phyloP scores from a whole-genome alignment of 1,140 invertebrate genomes.

The Aphidius ervi region DNA sequence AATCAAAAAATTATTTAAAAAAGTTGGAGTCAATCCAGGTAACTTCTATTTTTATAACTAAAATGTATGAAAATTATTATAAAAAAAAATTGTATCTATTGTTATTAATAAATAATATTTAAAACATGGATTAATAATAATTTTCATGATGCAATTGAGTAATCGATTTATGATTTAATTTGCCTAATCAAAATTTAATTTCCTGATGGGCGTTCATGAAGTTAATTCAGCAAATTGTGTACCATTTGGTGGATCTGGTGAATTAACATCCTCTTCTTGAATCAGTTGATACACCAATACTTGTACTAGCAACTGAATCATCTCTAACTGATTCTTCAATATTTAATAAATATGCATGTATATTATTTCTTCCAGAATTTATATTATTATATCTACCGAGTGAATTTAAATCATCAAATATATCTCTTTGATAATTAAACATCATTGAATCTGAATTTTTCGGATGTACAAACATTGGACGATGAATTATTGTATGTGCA shows the following conservation, averaged over 20 bases:
- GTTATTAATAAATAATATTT: too few species aligned
- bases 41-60: too few species aligned
- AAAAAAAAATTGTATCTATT: too few species aligned
- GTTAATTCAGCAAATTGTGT: slow-evolving; percentile 45
- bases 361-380: slow-evolving; percentile 45
- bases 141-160: too few species aligned
- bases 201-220: too few species aligned
- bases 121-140: too few species aligned
- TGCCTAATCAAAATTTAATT: too few species aligned
- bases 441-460: slow-evolving; percentile 72
- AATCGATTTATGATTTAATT: too few species aligned
- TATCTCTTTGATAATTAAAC: slow-evolving; percentile 65
- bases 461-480: slow-evolving; percentile 63
- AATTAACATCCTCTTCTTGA: slow-evolving; percentile 31
- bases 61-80: too few species aligned
- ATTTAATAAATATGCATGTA: slow-evolving; percentile 57
- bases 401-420: slow-evolving; percentile 75
- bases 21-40: too few species aligned
- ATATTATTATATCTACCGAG: slow-evolving; percentile 57
- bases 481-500: slow-evolving; percentile 52
- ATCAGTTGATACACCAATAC: slow-evolving; percentile 29
- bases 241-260: slow-evolving; percentile 30
- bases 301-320: slow-evolving; percentile 31
- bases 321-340: slow-evolving; percentile 42
- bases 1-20: too few species aligned